Base-by-base conservation (phyloP, 2,888 invertebrate genomes). In the Serripes groenlandicus region DNA sequence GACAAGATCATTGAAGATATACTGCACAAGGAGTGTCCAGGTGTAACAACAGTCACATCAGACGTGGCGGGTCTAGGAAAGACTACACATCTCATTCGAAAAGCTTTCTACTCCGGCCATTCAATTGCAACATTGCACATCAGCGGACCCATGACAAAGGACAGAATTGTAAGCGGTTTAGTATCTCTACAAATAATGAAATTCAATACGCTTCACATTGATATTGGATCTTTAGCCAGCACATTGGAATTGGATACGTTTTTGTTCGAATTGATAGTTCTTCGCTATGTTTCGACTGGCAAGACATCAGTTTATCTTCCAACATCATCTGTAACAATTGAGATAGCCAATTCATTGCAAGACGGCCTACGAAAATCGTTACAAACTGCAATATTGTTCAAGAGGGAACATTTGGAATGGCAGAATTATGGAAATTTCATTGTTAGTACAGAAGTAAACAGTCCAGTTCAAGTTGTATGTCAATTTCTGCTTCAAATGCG, bases 401-500 rank as follows among this genome's bases (percentile, higher is more conserved):
- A 78, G 49, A 71, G 88, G 42, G 34, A 54, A 32, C 73, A 88
- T 69, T 23, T 90, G 5, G 30, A 66, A 0, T 89, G 89, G 88
- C 56, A 84, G 30, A 68, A 86, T 60, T 88, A 80, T 58, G 15
- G 58, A 0, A 68, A 87, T 32, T 82, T 89, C 21, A 69, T 83
- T 23, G 82, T 87, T 9, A 80, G 87, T 37, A 62, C 49, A 9
- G 89, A 91, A 73, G 26, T 83, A 0, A 80, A 83, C 32, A 91
- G 90, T 71, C 87, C 91, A 15, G 73, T 88, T 18, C 91, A 91
- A 58, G 86, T 91, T 34, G 89, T 91, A 0, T 90, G 90, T 64
- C 81, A 83, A 9, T 91, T 87, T 37, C 70, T 91, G 0, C 56
- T 87, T 21, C 21, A 42, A 5, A 60, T 85, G 2, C 83, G 85